Evolutionary conservation across 2,888 invertebrate species (phyloP).

Genomic region (Mantis religiosa): DNA sequence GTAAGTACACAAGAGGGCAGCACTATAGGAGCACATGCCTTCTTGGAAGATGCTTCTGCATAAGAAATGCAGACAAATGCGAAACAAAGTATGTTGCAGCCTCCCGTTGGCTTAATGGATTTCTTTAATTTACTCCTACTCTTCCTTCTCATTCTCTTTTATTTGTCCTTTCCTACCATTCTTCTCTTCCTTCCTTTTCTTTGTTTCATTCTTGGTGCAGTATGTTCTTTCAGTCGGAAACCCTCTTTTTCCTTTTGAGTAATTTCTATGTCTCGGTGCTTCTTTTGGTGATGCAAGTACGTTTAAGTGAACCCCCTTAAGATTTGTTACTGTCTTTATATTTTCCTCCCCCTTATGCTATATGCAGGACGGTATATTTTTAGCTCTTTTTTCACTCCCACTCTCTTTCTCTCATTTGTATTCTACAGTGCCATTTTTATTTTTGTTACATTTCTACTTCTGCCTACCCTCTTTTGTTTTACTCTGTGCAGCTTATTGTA

Average conservation of each 20-base stretch:
- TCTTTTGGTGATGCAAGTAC: neutral
- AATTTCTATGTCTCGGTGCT: neutral
- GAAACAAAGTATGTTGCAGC: neutral
- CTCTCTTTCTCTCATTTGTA: neutral
- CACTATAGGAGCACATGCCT: neutral
- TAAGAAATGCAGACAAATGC: neutral
- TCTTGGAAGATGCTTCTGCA: neutral
- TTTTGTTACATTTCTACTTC: neutral
- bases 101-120: neutral
- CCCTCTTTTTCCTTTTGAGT: neutral
- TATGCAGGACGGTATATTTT: neutral
- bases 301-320: neutral
- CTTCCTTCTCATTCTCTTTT: neutral
- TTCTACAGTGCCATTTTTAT: neutral
- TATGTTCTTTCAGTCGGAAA: neutral
- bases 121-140: neutral
- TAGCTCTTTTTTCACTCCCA: too few species aligned
- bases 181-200: neutral
- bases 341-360: neutral
- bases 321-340: neutral
- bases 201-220: neutral
- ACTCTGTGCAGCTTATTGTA: too few species aligned
- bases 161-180: neutral
- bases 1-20: neutral
- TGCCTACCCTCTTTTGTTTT: neutral